These are phyloP conservation scores for Thamnophis elegans DNA, from an alignment of 2,797 vertebrate species.

Conservation along the genomic window DNA sequence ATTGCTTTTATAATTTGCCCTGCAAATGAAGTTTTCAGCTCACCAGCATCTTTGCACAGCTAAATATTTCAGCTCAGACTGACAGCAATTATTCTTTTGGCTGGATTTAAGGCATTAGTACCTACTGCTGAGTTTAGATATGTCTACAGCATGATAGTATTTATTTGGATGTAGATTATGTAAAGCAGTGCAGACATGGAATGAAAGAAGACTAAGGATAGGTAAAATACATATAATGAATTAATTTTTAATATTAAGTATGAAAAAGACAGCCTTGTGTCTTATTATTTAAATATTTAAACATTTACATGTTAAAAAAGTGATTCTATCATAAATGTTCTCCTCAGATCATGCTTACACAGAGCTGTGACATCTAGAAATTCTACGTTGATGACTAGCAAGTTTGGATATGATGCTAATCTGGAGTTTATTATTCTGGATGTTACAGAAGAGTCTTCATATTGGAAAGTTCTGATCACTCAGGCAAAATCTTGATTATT, in stretches of 20 bases:
- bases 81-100: background rate
- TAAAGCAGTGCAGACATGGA: background rate
- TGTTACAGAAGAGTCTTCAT: background rate
- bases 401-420: background rate
- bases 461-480: background rate
- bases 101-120: background rate
- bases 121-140: background rate
- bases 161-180: background rate
- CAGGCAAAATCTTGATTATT: background rate
- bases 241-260: background rate
- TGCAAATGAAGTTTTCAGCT: constrained; percentile 24
- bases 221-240: background rate
- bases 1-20: constrained; percentile 25
- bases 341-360: background rate
- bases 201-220: background rate
- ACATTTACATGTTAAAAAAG: background rate
- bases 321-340: background rate
- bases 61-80: background rate
- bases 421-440: background rate
- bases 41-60: constrained; percentile 13
- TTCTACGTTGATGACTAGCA: background rate
- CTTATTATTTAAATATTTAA: background rate
- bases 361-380: background rate
- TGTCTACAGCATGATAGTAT: background rate
- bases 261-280: background rate